Evolutionary conservation across 2,888 invertebrate species (phyloP).

Genomic region (Dinocampus coccinellae): DNA sequence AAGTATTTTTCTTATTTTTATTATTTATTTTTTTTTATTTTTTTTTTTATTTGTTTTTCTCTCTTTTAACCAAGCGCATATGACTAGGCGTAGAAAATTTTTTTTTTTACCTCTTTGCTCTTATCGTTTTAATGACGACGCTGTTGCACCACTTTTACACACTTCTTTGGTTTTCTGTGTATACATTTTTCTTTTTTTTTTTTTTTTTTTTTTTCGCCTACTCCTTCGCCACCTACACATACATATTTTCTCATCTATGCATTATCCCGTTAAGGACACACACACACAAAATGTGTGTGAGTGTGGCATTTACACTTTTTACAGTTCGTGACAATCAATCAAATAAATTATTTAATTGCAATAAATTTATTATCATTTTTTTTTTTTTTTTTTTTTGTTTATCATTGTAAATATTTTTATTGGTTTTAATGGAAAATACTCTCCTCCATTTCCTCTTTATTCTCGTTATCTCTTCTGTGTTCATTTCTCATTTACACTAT

Average conservation of each 20-base stretch:
- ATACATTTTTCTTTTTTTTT: too few relatives aligned
- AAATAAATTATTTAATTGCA: too few relatives aligned
- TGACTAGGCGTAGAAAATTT: conserved; percentile 2
- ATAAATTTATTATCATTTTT: too few relatives aligned
- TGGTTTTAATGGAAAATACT: too few relatives aligned
- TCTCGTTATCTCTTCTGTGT: too few relatives aligned
- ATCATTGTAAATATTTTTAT: too few relatives aligned
- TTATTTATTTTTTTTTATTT: background rate
- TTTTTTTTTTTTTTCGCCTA: conserved; percentile 5
- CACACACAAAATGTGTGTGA: too few relatives aligned
- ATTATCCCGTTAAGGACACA: background rate
- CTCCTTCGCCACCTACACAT: background rate
- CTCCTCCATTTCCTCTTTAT: too few relatives aligned
- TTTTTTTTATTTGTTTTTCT: background rate
- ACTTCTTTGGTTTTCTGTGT: background rate
- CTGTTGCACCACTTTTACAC: conserved; percentile 26
- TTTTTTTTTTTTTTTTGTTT: too few relatives aligned
- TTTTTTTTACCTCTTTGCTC: background rate
- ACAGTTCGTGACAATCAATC: too few relatives aligned
- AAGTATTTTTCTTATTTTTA: background rate
- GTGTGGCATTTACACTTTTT: background rate
- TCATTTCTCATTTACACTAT: too few relatives aligned
- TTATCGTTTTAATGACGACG: conserved; percentile 16
- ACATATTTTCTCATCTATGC: background rate
- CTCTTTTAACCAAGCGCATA: too few relatives aligned